Evolutionary conservation across 2,113 vertebrate genomes (phyloP).

Genomic region (Cranoglanis bouderius): DNA sequence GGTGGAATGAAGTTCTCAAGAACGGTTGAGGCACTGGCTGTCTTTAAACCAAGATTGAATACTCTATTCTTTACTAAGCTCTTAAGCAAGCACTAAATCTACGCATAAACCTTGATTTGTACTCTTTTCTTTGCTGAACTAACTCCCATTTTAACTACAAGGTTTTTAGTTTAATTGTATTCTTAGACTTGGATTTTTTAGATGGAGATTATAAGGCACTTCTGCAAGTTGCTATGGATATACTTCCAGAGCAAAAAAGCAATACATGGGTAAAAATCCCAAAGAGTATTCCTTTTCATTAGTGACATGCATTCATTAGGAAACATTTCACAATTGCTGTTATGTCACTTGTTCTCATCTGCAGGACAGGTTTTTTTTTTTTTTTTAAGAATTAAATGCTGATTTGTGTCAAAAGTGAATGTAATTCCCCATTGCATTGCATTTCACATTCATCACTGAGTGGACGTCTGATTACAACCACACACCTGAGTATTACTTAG

Average conservation of each 20-base stretch:
- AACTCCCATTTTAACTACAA: neutral
- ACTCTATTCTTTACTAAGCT: neutral
- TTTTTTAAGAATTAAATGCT: neutral
- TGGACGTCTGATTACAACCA: neutral
- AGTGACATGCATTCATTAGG: neutral
- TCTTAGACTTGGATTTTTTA: neutral
- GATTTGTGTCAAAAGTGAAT: neutral
- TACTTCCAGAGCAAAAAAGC: neutral
- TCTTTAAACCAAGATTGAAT: neutral
- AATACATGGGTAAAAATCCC: neutral
- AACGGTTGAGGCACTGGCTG: neutral
- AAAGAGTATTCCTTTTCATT: neutral
- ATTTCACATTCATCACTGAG: neutral
- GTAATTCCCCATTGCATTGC: neutral
- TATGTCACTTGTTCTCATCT: neutral
- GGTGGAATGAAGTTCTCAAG: neutral
- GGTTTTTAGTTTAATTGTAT: neutral
- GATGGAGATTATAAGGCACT: neutral
- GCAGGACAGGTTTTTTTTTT: neutral
- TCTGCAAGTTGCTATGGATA: neutral
- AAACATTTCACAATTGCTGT: neutral
- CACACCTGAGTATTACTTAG: neutral
- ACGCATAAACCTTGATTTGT: neutral
- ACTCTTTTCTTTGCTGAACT: neutral
- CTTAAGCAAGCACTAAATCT: neutral